Evolutionary conservation across 2,888 invertebrate genomes (phyloP).

Genomic region (Scaptomyza cyrtandrae): DNA sequence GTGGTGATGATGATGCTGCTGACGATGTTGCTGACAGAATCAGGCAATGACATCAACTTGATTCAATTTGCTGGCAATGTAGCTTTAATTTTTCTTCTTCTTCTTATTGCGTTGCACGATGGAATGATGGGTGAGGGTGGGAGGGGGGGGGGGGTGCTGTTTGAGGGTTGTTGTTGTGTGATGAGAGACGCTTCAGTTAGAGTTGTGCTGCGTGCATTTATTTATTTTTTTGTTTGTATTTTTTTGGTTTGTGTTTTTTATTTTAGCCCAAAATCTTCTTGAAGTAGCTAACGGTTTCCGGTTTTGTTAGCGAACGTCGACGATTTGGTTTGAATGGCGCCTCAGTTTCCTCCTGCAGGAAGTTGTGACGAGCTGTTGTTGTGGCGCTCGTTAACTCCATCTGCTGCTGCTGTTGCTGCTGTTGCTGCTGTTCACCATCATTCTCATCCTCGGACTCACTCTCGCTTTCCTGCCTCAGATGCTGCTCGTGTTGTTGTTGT

Average conservation of each 20-base stretch:
- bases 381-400: constrained; percentile 45
- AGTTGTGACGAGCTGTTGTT: constrained; percentile 81
- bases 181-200: constrained; percentile 49
- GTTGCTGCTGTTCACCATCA: constrained; percentile 1
- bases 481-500: constrained; percentile 27
- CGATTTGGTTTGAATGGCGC: constrained; percentile 84
- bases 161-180: constrained; percentile 45
- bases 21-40: constrained; percentile 33
- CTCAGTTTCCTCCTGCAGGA: constrained; percentile 83
- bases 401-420: constrained; percentile 28
- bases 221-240: constrained; percentile 40
- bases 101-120: not conserved
- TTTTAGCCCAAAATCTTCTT: constrained; percentile 84
- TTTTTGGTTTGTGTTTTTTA: too few species aligned
- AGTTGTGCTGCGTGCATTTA: constrained; percentile 20
- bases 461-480: constrained; percentile 51
- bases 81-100: constrained; percentile 52
- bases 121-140: too few species aligned
- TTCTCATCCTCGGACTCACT: constrained; percentile 6
- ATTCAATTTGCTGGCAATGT: constrained; percentile 59
- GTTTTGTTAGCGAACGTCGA: constrained; percentile 83
- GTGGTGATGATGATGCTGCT: not conserved
- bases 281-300: constrained; percentile 84
- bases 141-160: not conserved
- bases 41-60: constrained; percentile 47